A percentile compares a stretch with the other conserved stretches of the same genome.
phyloP scores from a whole-genome alignment of 1,140 invertebrate genomes.

The Neuroterus valhalla region DNA sequence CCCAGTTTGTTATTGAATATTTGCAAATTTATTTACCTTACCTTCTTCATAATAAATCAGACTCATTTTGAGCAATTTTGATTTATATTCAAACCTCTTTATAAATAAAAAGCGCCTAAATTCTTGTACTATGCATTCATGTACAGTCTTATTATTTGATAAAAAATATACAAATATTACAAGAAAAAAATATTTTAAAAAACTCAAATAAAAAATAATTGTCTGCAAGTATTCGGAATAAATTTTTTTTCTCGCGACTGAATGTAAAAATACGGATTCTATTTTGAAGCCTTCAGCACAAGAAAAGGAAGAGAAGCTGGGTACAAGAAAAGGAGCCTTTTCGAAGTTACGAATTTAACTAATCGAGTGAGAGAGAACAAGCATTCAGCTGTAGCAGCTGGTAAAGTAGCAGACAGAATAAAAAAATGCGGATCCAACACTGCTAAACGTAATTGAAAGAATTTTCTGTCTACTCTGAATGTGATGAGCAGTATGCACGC shows the following conservation, averaged over 20 bases:
- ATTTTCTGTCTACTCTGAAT: background rate
- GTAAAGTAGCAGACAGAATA: background rate
- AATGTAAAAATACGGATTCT: too few species aligned
- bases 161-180: too few species aligned
- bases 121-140: too few species aligned
- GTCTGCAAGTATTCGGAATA: too few species aligned
- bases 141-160: too few species aligned
- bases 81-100: background rate
- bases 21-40: background rate
- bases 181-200: too few species aligned
- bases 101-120: background rate
- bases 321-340: conserved; percentile 30
- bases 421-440: background rate
- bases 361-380: conserved; percentile 21
- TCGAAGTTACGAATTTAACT: conserved; percentile 18
- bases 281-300: too few species aligned
- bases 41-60: background rate
- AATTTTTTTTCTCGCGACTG: too few species aligned
- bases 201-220: too few species aligned
- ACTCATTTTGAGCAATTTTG: background rate
- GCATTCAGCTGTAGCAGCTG: background rate
- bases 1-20: background rate
- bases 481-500: background rate
- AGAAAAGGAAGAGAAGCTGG: conserved; percentile 34
- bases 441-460: background rate